Percentiles rank a stretch among this genome's conserved stretches.
These are phyloP conservation scores for Melanotaenia trifasciata DNA, from an alignment of 2,797 vertebrate species.

Conservation along the genomic window DNA sequence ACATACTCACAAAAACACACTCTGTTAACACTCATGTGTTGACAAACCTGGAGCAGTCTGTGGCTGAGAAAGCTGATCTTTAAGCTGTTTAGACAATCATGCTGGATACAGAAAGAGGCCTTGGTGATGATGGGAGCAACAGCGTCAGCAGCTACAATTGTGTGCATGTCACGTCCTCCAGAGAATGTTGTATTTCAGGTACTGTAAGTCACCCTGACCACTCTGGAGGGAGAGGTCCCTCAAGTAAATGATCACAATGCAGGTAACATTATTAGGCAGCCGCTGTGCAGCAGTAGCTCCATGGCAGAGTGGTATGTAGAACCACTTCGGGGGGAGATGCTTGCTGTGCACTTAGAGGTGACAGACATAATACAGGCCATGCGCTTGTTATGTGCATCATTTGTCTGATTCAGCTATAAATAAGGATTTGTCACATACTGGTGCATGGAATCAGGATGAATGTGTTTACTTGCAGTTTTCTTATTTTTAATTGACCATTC, in stretches of 20 bases:
- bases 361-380: constrained; percentile 55
- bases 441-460: constrained; percentile 7
- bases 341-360: constrained; percentile 62
- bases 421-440: constrained; percentile 40
- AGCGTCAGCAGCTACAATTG: constrained; percentile 18
- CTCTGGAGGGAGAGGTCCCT: constrained; percentile 66
- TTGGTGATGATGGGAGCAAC: constrained; percentile 14
- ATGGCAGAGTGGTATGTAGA: constrained; percentile 56
- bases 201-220: constrained; percentile 51
- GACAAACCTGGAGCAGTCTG: constrained; percentile 40
- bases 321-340: constrained; percentile 59
- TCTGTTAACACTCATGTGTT: constrained; percentile 18
- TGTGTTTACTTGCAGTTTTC: constrained; percentile 9
- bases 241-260: constrained; percentile 57
- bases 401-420: constrained; percentile 49
- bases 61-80: constrained; percentile 36
- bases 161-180: constrained; percentile 37
- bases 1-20: constrained; percentile 1
- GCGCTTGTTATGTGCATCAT: constrained; percentile 65
- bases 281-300: constrained; percentile 51
- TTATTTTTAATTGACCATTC: constrained; percentile 27
- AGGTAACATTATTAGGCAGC: constrained; percentile 71
- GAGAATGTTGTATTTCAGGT: constrained; percentile 43
- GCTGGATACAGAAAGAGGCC: constrained; percentile 37
- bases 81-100: constrained; percentile 54